A percentile compares a stretch with the other conserved stretches of the same genome.
Conservation (phyloP, 35 echinoderm and acorn worm species). For the Apostichopus japonicus region DNA sequence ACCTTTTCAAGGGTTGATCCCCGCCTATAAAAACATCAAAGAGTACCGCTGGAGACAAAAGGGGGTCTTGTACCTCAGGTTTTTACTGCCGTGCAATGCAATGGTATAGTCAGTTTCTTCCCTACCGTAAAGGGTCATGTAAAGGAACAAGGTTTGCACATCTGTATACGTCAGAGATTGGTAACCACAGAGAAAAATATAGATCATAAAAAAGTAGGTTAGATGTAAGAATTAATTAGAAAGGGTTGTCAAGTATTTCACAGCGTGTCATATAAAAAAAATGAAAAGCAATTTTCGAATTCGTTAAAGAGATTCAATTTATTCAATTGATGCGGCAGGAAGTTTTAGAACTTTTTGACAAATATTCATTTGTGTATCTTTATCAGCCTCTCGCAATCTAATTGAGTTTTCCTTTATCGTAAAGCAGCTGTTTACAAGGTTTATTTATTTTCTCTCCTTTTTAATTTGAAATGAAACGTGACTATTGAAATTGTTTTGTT, state of each 20-base stretch:
- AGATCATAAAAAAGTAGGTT: background rate
- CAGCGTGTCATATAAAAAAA: background rate
- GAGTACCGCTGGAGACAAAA: constrained; percentile 38
- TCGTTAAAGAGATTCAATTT: too few relatives aligned
- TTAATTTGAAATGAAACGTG: too few relatives aligned
- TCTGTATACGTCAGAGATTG: background rate
- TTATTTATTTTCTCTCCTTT: too few relatives aligned
- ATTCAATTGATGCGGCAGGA: too few relatives aligned
- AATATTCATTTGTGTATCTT: too few relatives aligned
- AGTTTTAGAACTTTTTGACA: too few relatives aligned
- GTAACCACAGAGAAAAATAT: background rate
- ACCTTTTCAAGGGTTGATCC: constrained; percentile 43
- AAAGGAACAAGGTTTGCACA: background rate
- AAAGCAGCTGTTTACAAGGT: too few relatives aligned
- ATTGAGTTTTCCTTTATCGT: too few relatives aligned
- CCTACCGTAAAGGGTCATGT: too few relatives aligned
- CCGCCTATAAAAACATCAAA: constrained; percentile 40
- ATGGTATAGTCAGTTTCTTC: too few relatives aligned
- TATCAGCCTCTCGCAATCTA: too few relatives aligned
- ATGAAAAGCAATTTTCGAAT: background rate
- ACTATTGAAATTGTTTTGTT: too few relatives aligned
- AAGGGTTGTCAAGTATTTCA: background rate
- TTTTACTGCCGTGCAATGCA: background rate
- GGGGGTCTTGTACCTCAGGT: constrained; percentile 29
- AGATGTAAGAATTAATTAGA: background rate